Base-by-base conservation (phyloP, 2,888 invertebrate species). In the Ochropacha duplaris region DNA sequence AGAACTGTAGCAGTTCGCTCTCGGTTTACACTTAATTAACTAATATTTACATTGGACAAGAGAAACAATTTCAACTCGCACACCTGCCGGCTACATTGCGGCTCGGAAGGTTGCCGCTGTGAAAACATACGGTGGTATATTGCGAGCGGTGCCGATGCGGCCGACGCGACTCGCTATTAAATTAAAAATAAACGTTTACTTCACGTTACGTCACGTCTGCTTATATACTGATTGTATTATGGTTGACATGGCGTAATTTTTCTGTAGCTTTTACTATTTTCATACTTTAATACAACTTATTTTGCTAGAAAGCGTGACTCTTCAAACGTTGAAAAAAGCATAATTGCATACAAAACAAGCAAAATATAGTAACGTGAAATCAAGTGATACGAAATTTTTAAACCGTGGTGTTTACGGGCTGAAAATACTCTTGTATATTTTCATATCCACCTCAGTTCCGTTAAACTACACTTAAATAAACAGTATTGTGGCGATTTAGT, bases 11-110 rank as follows among this genome's bases (percentile, higher is more conserved):
- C n/a, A 24, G 26, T 75, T 73, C 70, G 70, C 77, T 66, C 75
- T 76, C 74, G 79, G 88, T 89, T 88, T 87, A 82, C 89, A 87
- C 84, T 89, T 92, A 92, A 92, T 92, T 92, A 91, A 89, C 87
- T 89, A 88, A 90, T 92, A 92, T 91, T 92, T 89, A 89, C 90
- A 83, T 87, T 88, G 82, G 86, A 78, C 77, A 57, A 72, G 73
- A 71, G 87, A 86, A 88, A 89, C 88, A 86, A 88, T 90, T 88
- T 85, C 78, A 77, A 74, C 69, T 74, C 66, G 82, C 77, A 75
- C 89, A 89, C 87, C 89, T 90, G 87, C 82, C 69, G 71, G 81
- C 76, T 74, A 74, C 74, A 75, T 72, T 81, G 83, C 63, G 83
- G 84, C 76, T 81, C 81, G 83, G 83, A 83, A 78, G 66, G 62